A percentile compares a stretch with the other conserved stretches of the same genome.
phyloP scores from a whole-genome alignment of 2,797 vertebrate genomes.

The Leptodactylus fallax region DNA sequence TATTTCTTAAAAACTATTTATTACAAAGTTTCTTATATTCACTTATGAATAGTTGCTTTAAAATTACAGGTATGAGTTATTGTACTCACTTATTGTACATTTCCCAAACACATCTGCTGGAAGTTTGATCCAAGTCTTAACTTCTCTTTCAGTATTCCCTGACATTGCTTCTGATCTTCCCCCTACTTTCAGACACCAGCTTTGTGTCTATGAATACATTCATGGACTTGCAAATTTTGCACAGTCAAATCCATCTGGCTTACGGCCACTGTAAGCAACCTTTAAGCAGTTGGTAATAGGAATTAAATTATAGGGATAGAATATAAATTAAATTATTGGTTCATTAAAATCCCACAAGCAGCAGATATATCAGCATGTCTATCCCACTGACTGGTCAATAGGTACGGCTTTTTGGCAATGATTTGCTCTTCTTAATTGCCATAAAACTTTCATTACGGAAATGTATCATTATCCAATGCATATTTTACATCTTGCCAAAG shows the following conservation, averaged over 20 bases:
- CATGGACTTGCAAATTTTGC: background rate
- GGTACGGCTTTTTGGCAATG: background rate
- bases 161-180: too few species aligned
- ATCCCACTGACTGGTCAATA: conserved; percentile 9
- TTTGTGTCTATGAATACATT: conserved; percentile 3
- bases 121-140: too few species aligned
- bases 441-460: background rate
- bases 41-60: too few species aligned
- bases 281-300: background rate
- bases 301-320: conserved; percentile 17
- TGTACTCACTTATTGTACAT: too few species aligned
- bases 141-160: too few species aligned
- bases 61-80: too few species aligned
- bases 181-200: too few species aligned
- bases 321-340: conserved; percentile 17
- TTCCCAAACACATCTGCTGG: too few species aligned
- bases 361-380: background rate
- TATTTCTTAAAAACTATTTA: too few species aligned
- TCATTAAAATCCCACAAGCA: background rate
- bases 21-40: too few species aligned
- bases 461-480: conserved; percentile 5
- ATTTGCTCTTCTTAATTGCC: background rate
- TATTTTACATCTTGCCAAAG: background rate
- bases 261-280: background rate
- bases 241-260: conserved; percentile 17